These are phyloP conservation scores for Ciconia maguari DNA, from an alignment of 2,113 vertebrate genomes.

Conservation along the genomic window DNA sequence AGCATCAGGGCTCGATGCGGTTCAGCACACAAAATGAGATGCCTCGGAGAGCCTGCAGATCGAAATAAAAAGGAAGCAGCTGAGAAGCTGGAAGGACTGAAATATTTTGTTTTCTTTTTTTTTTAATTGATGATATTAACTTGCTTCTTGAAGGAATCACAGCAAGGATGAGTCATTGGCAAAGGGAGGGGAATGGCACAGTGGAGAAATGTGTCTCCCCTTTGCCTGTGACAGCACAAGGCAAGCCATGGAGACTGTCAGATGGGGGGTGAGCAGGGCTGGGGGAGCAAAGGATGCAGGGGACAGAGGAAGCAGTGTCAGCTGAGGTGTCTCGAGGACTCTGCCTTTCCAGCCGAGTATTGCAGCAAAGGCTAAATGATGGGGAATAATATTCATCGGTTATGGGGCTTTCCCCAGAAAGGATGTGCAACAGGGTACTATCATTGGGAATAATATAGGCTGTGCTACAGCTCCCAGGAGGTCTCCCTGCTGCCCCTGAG, in stretches of 20 bases:
- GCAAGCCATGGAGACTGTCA: background rate
- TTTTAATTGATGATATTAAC: background rate
- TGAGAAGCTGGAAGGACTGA: background rate
- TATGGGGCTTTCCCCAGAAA: background rate
- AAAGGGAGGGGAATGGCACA: background rate
- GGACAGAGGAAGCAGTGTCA: background rate
- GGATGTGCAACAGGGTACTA: accelerated
- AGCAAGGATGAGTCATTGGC: background rate
- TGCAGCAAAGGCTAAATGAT: background rate
- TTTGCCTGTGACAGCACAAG: background rate
- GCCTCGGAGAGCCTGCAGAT: background rate
- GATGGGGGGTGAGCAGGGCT: accelerated
- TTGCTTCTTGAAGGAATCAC: conserved; percentile 1
- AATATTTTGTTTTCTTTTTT: background rate
- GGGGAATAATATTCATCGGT: background rate
- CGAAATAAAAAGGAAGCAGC: background rate
- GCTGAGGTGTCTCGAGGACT: background rate
- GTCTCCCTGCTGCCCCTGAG: background rate
- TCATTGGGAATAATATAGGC: background rate
- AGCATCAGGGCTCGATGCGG: background rate
- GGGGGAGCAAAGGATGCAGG: background rate
- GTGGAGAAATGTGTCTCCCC: background rate
- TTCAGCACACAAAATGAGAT: conserved; percentile 1
- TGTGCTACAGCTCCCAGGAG: background rate
- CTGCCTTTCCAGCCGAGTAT: background rate